Percentiles rank a stretch among this genome's conserved stretches.
phyloP scores from a whole-genome alignment of 2,888 invertebrate genomes.

The Brachypalpus laphriformis region DNA sequence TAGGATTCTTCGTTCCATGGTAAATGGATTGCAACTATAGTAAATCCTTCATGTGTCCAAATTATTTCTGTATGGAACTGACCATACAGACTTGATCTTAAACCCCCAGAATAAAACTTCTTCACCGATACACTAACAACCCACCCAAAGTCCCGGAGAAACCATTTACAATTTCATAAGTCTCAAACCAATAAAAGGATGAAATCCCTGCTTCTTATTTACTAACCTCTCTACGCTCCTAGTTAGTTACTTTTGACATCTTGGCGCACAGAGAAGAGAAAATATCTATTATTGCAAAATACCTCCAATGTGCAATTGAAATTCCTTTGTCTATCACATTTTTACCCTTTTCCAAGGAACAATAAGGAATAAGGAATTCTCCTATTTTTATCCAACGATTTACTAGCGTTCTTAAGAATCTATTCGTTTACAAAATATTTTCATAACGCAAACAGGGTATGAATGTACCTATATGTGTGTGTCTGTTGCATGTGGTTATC shows the following conservation, averaged over 20 bases:
- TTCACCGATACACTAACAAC: too few relatives aligned
- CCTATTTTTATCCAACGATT: not conserved
- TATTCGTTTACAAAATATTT: conserved; percentile 21
- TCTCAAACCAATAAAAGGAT: not conserved
- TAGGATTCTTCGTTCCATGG: too few relatives aligned
- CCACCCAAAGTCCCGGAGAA: too few relatives aligned
- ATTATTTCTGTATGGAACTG: too few relatives aligned
- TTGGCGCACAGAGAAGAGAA: conserved; percentile 4
- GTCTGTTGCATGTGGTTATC: conserved; percentile 25
- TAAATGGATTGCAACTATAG: too few relatives aligned
- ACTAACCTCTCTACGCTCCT: not conserved
- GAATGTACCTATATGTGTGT: not conserved
- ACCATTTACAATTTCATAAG: too few relatives aligned
- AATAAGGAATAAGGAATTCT: not conserved
- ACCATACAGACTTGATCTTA: too few relatives aligned
- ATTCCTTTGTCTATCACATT: not conserved
- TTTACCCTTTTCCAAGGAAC: not conserved
- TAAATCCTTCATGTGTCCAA: too few relatives aligned
- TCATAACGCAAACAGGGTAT: conserved; percentile 14
- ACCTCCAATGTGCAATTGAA: conserved; percentile 27
- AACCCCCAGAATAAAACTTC: too few relatives aligned
- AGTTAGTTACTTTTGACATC: not conserved
- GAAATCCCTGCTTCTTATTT: not conserved
- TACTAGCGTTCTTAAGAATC: not conserved
- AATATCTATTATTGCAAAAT: conserved; percentile 30